These are phyloP conservation scores for Calidris pygmaea DNA, from an alignment of 2,113 vertebrate genomes.

Conservation along the genomic window DNA sequence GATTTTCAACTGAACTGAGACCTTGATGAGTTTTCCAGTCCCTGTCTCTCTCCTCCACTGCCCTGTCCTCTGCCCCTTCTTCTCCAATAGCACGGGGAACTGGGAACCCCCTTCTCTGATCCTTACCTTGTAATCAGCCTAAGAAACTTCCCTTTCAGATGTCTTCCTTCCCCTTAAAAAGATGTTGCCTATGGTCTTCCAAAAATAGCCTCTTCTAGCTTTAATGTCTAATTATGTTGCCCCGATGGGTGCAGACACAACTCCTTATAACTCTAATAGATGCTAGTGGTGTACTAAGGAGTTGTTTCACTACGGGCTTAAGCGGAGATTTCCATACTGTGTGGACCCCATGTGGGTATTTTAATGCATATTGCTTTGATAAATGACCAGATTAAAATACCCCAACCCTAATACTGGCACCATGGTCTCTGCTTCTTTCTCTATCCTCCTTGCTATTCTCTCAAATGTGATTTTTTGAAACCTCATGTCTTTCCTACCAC, in stretches of 20 bases:
- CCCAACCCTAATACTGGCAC: not conserved
- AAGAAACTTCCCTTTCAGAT: not conserved
- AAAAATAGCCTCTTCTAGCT: not conserved
- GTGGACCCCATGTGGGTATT: not conserved
- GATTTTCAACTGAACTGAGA: not conserved
- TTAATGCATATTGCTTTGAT: not conserved
- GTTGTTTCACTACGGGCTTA: not conserved
- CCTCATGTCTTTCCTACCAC: not conserved
- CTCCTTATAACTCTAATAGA: not conserved
- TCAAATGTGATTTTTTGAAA: not conserved
- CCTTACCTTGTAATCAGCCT: not conserved
- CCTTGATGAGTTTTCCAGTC: not conserved
- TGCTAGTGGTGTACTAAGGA: not conserved
- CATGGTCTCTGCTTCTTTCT: not conserved
- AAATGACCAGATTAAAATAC: not conserved
- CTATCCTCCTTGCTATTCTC: not conserved
- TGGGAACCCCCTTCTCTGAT: not conserved
- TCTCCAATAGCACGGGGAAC: fast-evolving
- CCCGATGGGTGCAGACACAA: not conserved
- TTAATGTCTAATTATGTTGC: not conserved
- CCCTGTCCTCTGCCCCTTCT: not conserved
- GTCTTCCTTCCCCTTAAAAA: not conserved
- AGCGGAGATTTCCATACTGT: not conserved
- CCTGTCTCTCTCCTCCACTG: not conserved
- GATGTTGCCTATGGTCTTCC: not conserved